Evolutionary conservation across 2,113 vertebrate genomes (phyloP), one percentile per base, ranked within the genome.

Genomic region (Odontophorus gujanensis): DNA sequence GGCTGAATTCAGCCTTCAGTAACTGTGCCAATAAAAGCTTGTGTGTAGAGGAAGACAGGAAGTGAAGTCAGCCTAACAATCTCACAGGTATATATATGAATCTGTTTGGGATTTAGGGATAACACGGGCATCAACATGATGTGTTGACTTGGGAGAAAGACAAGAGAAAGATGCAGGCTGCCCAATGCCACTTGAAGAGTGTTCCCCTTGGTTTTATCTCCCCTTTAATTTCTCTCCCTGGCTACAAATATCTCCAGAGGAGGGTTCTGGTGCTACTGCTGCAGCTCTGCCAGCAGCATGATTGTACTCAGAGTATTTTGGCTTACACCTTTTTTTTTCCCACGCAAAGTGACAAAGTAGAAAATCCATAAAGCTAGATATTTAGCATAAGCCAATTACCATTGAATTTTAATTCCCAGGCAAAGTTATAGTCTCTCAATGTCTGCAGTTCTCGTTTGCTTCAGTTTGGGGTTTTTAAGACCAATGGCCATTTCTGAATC

Each of bases 301-400:
- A 92, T 81, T 91, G 82, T 92, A 74, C 94, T 95, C 89, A 88
- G 18, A 96, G 91, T 94, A 96, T 95, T 95, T 96, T 92, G 91
- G 90, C 94, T 96, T 95, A 95, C 94, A 95, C 94, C 69, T 95
- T 96, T 95, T 40, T 38, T 94, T 95, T 95, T 87, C 94, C 93
- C 94, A 95, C 91, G 4, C 94, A 92, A 92, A 96, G 87, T 95
- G 93, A 93, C 85, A 95, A 95, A 95, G 93, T 93, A 94, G 89
- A 80, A 95, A 96, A 96, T 78, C 91, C 85, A 92, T 95, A 86
- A 67, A 95, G 76, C 89, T 61, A 95, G 87, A 89, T 96, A 82
- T 95, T 91, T 71, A 91, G 61, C 53, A 81, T 83, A 95, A 96
- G 91, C 91, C 91, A 92, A 81, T 94, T 94, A 72, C 87, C 83